These are phyloP conservation scores for Tortricodes alternella DNA, from an alignment of 2,888 invertebrate species.

Conservation along the genomic window DNA sequence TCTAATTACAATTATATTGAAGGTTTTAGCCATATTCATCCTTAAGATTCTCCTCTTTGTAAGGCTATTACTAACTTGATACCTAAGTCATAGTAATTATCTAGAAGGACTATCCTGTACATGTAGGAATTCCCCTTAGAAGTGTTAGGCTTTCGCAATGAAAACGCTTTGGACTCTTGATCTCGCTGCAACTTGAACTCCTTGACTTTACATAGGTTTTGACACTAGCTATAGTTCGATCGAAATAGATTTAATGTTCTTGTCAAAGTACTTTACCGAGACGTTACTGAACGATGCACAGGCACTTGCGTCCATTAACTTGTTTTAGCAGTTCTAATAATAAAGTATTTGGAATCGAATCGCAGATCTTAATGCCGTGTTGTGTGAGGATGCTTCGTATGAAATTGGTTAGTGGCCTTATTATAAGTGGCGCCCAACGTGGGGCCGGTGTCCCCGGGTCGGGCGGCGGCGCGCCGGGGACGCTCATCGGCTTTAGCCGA, in stretches of 20 bases:
- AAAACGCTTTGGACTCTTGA: slow-evolving; percentile 68
- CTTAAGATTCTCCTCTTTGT: slow-evolving; percentile 64
- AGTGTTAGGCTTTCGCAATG: slow-evolving; percentile 57
- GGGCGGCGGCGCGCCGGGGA: slow-evolving; percentile 47
- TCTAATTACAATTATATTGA: slow-evolving; percentile 51
- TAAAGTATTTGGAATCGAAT: slow-evolving; percentile 50
- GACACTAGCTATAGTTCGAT: slow-evolving; percentile 54
- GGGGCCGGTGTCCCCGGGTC: slow-evolving; percentile 58
- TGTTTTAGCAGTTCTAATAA: slow-evolving; percentile 50
- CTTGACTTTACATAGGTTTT: slow-evolving; percentile 54
- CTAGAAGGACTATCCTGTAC: slow-evolving; percentile 55
- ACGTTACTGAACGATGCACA: slow-evolving; percentile 49
- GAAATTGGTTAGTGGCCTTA: slow-evolving; percentile 81
- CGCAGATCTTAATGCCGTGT: slow-evolving; percentile 62
- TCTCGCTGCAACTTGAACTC: slow-evolving; percentile 66
- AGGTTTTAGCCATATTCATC: slow-evolving; percentile 43
- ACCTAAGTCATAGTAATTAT: slow-evolving; percentile 75
- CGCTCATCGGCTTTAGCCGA: slow-evolving; percentile 56
- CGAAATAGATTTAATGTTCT: slow-evolving; percentile 31
- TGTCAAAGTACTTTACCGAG: slow-evolving; percentile 33
- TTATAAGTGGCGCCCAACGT: slow-evolving; percentile 65
- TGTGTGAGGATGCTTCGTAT: slow-evolving; percentile 65
- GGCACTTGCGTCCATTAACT: slow-evolving; percentile 64
- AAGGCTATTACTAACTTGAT: slow-evolving; percentile 62
- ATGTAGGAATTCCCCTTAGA: slow-evolving; percentile 57